Evolutionary conservation across 2,888 invertebrate species (phyloP), one percentile per base, ranked within the genome.

Genomic region (Oligia strigilis): DNA sequence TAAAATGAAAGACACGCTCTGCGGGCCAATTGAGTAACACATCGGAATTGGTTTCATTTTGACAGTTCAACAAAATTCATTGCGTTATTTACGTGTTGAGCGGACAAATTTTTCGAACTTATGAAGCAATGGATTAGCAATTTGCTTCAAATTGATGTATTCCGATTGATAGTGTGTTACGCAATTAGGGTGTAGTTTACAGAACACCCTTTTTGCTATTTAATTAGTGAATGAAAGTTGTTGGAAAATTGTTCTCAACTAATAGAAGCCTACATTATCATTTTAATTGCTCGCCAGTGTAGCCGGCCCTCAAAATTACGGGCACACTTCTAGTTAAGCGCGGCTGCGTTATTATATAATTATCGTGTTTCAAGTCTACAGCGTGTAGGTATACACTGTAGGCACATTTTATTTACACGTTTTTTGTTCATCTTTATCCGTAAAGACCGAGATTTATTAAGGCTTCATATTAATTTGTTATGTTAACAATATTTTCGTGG

Each of bases 331-430:
- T 60, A 40, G 72, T 69, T 62, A 62, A 67, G 49, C 78, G n/a
- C 36, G 62, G 52, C 49, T 82, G 72, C 64, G 83, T 83, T 83
- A 82, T 82, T 78, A 83, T 29, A 29, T 82, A n/a, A n/a, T n/a
- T n/a, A 78, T 73, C n/a, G 69, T 2, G 58, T n/a, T 65, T 78
- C 40, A 70, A 83, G 69, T 83, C 60, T 78, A 70, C 67, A n/a
- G 11, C 4, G 60, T 66, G 19, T 46, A 62, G 2, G 13, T 49
- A 14, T 55, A 72, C 60, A 55, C 17, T 62, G 66, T 71, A 29
- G 14, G n/a, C 29, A 46, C 36, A 77, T 81, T 71, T 66, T 71
- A 77, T 77, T 82, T 71, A 66, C 52, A 66, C 13, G 13, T 62
- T 77, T 29, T 23, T 23, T 23, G 11, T 1, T 75, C 4, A 55